Base-by-base conservation (phyloP, 2,113 vertebrate genomes). In the Scartelaos histophorus region DNA sequence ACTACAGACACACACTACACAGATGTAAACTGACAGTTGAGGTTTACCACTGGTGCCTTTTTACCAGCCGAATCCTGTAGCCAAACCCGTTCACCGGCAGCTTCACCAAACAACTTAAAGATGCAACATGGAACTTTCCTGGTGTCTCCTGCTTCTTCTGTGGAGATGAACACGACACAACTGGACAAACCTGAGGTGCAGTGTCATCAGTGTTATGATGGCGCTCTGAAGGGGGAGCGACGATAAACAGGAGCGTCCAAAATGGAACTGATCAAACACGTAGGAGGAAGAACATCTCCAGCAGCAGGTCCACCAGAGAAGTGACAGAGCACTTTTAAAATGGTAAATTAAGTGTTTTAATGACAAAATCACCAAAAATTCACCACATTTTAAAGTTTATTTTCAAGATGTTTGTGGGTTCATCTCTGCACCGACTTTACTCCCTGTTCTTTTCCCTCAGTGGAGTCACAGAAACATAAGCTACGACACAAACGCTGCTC, bases 321-420 rank as follows among this genome's bases (percentile, higher is more conserved):
- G 38, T 11, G 7, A 7, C 38, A 43, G 38, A 10, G 38, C 4
- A 17, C 15, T 9, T 43, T 43, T 38, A 38, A 34, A 34, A 64
- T n/a, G 38, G 61, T 64, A 64, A 43, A 64, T 61, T 34, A 34
- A 61, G 15, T 73, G 61, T 75, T 83, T 84, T 69, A 74, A 70
- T 74, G 89, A 91, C 91, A 91, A 91, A 90, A n/a, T 91, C 84
- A 82, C 82, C 82, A 82, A 80, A 86, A 88, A 67, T 35, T 80
- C 60, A 82, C 29, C 58, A 54, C 51, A 80, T 85, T 87, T 81
- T 91, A 82, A 82, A 66, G 70, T 43, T 89, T 90, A 85, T 91
- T 88, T 76, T 80, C 85, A 84, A 74, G 78, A 74, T 25, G 74
- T 17, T 25, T 9, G 67, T 71, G 75, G 82, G 73, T 84, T 68